Percentiles rank a stretch among this genome's conserved stretches.
Conservation (phyloP, 2,797 vertebrate genomes). For the Pipistrellus nathusii region DNA sequence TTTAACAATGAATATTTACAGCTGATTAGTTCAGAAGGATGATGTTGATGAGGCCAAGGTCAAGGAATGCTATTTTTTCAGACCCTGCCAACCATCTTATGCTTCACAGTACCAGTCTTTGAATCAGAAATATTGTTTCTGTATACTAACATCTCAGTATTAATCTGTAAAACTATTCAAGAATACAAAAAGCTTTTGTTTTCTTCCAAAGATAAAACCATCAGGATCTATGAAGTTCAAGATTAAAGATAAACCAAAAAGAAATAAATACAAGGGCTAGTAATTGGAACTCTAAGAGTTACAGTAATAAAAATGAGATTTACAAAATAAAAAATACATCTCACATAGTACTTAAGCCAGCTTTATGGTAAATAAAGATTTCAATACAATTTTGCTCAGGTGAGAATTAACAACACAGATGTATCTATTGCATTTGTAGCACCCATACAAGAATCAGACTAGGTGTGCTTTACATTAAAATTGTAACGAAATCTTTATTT, state of each 20-base stretch:
- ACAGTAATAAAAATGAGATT: conserved; percentile 53
- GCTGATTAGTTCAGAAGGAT: conserved; percentile 34
- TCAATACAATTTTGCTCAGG: neutral
- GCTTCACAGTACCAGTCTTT: conserved; percentile 23
- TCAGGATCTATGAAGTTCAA: conserved; percentile 47
- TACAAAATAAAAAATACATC: conserved; percentile 24
- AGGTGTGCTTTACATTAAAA: conserved; percentile 31
- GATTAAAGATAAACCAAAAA: conserved; percentile 17
- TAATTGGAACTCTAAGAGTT: neutral
- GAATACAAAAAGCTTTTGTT: neutral
- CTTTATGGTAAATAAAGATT: neutral
- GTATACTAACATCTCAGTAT: neutral
- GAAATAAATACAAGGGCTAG: neutral
- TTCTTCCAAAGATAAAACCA: conserved; percentile 52
- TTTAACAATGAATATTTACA: conserved; percentile 58
- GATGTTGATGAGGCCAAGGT: conserved; percentile 22
- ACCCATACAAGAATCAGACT: neutral
- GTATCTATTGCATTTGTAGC: neutral
- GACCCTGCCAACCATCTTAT: neutral
- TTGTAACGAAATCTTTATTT: conserved; percentile 25
- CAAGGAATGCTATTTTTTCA: conserved; percentile 5
- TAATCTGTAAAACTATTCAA: conserved; percentile 23
- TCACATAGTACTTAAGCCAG: neutral
- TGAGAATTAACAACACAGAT: neutral
- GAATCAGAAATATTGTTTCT: neutral